These are phyloP conservation scores for Sinosuthora webbiana DNA, from an alignment of 2,113 vertebrate genomes.

Conservation along the genomic window DNA sequence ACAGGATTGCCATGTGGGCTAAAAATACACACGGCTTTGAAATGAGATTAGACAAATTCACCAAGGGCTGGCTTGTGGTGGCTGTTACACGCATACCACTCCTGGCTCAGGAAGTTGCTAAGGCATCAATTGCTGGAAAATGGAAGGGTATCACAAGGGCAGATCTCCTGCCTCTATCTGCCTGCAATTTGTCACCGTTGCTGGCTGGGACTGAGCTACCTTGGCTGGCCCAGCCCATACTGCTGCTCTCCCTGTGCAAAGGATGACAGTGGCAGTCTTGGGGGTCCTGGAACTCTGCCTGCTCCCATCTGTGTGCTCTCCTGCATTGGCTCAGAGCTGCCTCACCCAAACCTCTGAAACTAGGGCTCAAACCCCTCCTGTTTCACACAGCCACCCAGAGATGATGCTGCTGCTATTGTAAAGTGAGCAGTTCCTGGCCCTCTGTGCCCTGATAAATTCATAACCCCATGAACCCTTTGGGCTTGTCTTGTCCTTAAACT, in stretches of 20 bases:
- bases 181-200: background rate
- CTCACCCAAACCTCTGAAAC: background rate
- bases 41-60: conserved; percentile 40
- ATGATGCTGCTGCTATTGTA: background rate
- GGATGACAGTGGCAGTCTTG: background rate
- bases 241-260: background rate
- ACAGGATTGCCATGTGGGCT: background rate
- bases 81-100: background rate
- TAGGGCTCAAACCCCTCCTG: background rate
- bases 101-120: background rate
- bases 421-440: background rate
- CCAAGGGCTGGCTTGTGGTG: background rate
- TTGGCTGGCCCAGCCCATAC: background rate
- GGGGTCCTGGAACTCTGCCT: background rate
- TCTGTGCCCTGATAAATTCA: accelerated
- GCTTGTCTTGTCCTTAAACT: background rate
- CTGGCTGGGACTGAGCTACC: background rate
- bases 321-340: background rate
- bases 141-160: background rate
- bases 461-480: background rate
- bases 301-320: accelerated
- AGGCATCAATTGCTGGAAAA: background rate
- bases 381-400: background rate
- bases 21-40: conserved; percentile 43
- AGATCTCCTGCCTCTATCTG: background rate